Base-by-base conservation (phyloP, 2,888 invertebrate species). In the Crocallis elinguaria region DNA sequence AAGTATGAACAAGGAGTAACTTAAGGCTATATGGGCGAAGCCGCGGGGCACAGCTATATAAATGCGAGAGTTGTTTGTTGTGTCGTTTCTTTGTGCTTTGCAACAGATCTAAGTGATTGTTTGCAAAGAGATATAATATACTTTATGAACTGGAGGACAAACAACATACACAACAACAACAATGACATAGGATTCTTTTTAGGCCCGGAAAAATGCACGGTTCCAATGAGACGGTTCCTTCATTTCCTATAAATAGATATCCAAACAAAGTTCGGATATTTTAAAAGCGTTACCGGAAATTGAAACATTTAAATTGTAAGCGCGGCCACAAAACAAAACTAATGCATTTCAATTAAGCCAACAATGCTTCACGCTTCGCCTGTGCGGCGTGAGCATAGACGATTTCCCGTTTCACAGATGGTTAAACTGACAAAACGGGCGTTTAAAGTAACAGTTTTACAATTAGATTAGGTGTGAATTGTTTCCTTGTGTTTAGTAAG, bases 321-420 rank as follows among this genome's bases (percentile, higher is more conserved):
- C 46, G 49, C 33, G 42, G 19, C 17, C 36, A 42, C 55, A 39
- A 53, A 48, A 54, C 37, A 42, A 50, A 51, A 42, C 42, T 53
- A 60, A 62, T 60, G 60, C 49, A 49, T 60, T 54, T 58, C 49
- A 60, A 62, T 64, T 60, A 57, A 30, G 1, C 25, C 37, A 49
- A 54, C 62, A 59, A 59, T 54, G 36, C 42, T 51, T 57, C 51
- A 52, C 60, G 60, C 43, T 51, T 39, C 30, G 56, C 16, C 42
- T 41, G 36, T 23, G 32, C 37, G 29, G 41, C 55, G 49, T 53
- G 36, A 49, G 49, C 39, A 49, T 16, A 33, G 19, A 30, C 39
- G 25, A 44, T 57, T 51, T 49, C 39, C 52, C 32, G 46, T 42
- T 61, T 64, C 57, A 67, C 63, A 62, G 60, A 35, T 57, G 57